Evolutionary conservation across 1,140 invertebrate species (phyloP).

Genomic region (Lamellibrachia luymesi): DNA sequence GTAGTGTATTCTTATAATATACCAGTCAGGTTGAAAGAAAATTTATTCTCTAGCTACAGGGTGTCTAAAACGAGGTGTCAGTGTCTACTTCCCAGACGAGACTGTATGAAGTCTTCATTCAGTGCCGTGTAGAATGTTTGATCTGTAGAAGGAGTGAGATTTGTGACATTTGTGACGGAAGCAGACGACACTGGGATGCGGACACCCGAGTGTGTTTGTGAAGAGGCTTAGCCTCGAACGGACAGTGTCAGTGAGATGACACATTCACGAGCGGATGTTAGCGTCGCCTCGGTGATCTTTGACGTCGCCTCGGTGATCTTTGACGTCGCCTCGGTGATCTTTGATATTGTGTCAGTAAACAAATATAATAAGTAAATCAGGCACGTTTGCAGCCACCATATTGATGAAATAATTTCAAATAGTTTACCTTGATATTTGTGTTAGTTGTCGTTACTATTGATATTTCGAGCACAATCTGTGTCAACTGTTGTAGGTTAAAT

Average conservation of each 20-base stretch:
- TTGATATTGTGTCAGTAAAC: neutral
- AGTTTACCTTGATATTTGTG: neutral
- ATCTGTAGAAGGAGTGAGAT: neutral
- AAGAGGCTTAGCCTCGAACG: too few species aligned
- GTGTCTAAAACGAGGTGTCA: neutral
- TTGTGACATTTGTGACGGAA: neutral
- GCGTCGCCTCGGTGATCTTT: too few species aligned
- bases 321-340: neutral
- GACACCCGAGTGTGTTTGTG: neutral
- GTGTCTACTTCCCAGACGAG: neutral
- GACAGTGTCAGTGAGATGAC: neutral
- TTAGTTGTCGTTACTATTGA: too few species aligned
- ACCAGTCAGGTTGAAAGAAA: too few species aligned
- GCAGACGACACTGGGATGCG: neutral
- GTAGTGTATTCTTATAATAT: too few species aligned
- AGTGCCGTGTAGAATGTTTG: neutral
- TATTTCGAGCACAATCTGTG: neutral
- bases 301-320: too few species aligned
- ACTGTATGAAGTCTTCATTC: neutral
- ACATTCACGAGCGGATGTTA: neutral
- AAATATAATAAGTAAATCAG: neutral
- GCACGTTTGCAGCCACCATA: neutral
- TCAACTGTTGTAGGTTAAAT: neutral
- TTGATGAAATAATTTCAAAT: neutral
- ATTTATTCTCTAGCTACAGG: neutral